These are phyloP conservation scores for Nerophis ophidion DNA, from an alignment of 2,113 vertebrate genomes.

Conservation along the genomic window DNA sequence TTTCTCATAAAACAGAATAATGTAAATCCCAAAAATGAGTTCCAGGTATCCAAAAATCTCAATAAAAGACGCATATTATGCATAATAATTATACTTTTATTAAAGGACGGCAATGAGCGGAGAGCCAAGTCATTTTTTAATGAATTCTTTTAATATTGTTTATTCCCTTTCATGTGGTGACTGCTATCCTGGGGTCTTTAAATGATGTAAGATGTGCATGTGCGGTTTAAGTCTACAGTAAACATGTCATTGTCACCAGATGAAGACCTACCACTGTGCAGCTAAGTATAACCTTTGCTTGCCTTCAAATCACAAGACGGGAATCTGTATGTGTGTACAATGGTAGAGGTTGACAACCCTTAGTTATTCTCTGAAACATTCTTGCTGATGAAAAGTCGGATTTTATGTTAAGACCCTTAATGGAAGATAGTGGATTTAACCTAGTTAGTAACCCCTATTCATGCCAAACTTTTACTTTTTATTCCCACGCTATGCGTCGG, in stretches of 20 bases:
- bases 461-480: slow-evolving; percentile 14
- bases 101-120: too few species aligned
- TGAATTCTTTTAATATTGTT: too few species aligned
- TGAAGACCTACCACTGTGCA: not conserved
- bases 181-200: not conserved
- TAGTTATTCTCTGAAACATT: not conserved
- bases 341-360: not conserved
- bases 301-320: not conserved
- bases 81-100: too few species aligned
- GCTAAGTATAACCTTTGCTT: not conserved
- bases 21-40: too few species aligned
- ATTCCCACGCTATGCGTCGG: slow-evolving; percentile 1
- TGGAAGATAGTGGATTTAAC: not conserved
- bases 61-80: too few species aligned
- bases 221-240: not conserved
- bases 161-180: not conserved
- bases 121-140: too few species aligned
- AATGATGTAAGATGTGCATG: not conserved
- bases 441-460: not conserved
- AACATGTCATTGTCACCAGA: not conserved
- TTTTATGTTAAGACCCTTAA: not conserved
- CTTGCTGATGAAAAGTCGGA: too few species aligned
- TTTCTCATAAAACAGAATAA: too few species aligned
- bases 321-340: not conserved
- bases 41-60: too few species aligned